Conservation (phyloP, 2,113 vertebrate genomes). For the Oreocharis arfaki region DNA sequence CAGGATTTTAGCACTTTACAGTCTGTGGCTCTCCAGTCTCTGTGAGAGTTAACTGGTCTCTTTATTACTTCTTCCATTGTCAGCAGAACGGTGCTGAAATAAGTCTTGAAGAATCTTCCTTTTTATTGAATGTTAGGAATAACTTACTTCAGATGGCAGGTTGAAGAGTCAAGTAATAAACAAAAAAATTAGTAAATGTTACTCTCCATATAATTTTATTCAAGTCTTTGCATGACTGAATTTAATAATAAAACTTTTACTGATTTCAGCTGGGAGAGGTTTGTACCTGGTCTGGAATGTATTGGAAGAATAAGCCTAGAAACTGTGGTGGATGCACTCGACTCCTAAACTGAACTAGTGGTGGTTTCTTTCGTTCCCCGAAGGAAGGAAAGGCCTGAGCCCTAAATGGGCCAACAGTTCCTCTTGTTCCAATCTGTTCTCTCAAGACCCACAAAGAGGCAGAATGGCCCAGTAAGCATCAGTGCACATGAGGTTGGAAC, state of each 20-base stretch:
- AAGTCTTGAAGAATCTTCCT: background rate
- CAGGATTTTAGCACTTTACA: background rate
- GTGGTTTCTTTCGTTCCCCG: background rate
- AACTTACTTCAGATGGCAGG: background rate
- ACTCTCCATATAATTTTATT: background rate
- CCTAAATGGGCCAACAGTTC: background rate
- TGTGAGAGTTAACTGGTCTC: background rate
- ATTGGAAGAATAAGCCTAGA: background rate
- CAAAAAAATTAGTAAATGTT: background rate
- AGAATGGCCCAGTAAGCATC: rapidly evolving
- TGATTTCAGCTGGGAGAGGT: background rate
- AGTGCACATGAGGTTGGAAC: background rate
- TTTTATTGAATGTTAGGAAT: background rate
- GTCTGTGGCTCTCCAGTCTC: background rate
- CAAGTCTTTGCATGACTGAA: background rate
- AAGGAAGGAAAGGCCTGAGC: background rate
- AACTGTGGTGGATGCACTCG: rapidly evolving
- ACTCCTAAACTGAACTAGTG: background rate
- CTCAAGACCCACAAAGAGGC: background rate
- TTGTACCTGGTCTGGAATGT: background rate
- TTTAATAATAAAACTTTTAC: background rate
- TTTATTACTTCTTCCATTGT: background rate
- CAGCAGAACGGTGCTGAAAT: background rate
- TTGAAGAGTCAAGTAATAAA: background rate
- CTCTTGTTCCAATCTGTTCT: background rate